Base-by-base conservation (phyloP, 2,888 invertebrate genomes). In the Drosophila tripunctata region DNA sequence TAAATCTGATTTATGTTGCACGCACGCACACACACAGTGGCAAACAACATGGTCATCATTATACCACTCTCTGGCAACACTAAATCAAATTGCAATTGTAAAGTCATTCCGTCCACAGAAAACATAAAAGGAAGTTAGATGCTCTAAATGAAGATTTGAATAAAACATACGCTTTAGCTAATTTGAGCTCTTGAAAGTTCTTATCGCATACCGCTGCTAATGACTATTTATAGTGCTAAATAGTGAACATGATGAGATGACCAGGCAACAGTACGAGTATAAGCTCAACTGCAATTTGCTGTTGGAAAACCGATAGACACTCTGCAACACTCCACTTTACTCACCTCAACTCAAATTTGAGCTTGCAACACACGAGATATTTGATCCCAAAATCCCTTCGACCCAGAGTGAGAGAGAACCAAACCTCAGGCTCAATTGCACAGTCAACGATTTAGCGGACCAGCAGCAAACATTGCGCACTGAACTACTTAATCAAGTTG, bases 1-100 rank as follows among this genome's bases (percentile, higher is more conserved):
- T 83, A 80, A 80, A 83, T 61, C 84, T 81, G 87, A 81, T 83
- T 87, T 87, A 86, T 81, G 61, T 41, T 12, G 22, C 7, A 12
- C 2, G n/a, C n/a, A n/a, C n/a, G n/a, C n/a, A n/a, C n/a, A n/a
- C n/a, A n/a, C n/a, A n/a, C n/a, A n/a, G n/a, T n/a, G 4, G n/a
- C 15, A 14, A 27, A 22, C 14, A 36, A 15, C 22, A 5, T n/a
- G 14, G 12, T 15, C n/a, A n/a, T n/a, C n/a, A n/a, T n/a, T n/a
- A n/a, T n/a, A n/a, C n/a, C n/a, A n/a, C n/a, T n/a, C 12, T 10
- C 33, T 35, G 30, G 35, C 48, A 43, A 41, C 52, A n/a, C n/a
- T 41, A 63, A 63, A 63, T 64, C 61, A 40, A 67, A 72, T 78
- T 68, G 66, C 80, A 73, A 79, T 79, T 80, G 73, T 78, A 84